Percentiles rank a stretch among this genome's conserved stretches.
Conservation (phyloP, 2,797 vertebrate genomes). For the Pyrocephalus nanus region DNA sequence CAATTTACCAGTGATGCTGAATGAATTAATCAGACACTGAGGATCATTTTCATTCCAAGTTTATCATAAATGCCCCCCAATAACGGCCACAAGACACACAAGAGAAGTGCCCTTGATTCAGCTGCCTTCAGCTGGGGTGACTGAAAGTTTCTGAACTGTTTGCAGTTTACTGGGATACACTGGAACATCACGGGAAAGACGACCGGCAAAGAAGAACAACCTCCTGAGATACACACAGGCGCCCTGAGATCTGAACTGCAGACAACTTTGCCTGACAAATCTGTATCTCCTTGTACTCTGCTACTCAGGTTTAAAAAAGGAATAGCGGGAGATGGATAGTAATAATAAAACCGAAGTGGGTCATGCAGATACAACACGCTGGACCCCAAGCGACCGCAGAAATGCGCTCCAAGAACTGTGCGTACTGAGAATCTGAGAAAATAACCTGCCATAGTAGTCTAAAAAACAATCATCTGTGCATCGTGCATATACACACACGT, state of each 20-base stretch:
- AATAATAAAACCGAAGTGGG: not conserved
- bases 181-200: not conserved
- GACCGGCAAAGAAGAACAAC: not conserved
- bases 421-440: not conserved
- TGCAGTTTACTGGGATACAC: not conserved
- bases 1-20: constrained; percentile 52
- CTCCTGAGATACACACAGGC: not conserved
- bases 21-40: constrained; percentile 52
- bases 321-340: not conserved
- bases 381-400: not conserved
- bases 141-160: constrained; percentile 59
- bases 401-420: not conserved
- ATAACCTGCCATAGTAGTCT: not conserved
- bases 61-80: not conserved
- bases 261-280: not conserved
- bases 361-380: not conserved
- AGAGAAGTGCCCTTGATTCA: not conserved
- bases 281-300: not conserved
- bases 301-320: not conserved
- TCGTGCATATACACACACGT: not conserved
- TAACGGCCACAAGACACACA: not conserved
- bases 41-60: constrained; percentile 34
- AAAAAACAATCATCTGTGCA: not conserved
- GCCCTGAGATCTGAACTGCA: not conserved
- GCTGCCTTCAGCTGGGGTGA: not conserved